Conservation (phyloP, 2,113 vertebrate genomes). For the Larimichthys polyactis region DNA sequence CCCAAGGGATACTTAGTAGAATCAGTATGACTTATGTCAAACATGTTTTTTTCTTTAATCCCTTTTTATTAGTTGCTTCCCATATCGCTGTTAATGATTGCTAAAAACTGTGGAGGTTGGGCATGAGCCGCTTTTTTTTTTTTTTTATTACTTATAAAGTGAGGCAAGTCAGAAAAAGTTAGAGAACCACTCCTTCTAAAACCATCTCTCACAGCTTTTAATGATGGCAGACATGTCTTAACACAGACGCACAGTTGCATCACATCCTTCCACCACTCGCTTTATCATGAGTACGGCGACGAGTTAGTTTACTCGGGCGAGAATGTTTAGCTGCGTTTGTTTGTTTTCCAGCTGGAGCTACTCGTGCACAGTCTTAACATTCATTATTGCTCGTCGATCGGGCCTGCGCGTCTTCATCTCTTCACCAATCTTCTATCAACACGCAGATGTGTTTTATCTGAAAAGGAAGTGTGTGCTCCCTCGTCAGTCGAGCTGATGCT, state of each 20-base stretch:
- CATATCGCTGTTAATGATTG: too few species aligned
- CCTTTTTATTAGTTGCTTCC: too few species aligned
- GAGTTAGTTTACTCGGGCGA: conserved; percentile 1
- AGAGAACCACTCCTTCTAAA: neutral
- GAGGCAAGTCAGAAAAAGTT: too few species aligned
- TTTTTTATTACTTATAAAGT: too few species aligned
- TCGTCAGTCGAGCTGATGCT: neutral
- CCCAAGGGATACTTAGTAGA: too few species aligned
- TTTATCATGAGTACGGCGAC: neutral
- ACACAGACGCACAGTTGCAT: neutral
- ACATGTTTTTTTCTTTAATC: too few species aligned
- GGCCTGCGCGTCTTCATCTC: neutral
- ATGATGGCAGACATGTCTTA: neutral
- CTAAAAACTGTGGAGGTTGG: too few species aligned
- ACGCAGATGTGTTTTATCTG: neutral
- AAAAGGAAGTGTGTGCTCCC: neutral
- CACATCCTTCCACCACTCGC: neutral
- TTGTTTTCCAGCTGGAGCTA: neutral
- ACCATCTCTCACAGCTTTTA: neutral
- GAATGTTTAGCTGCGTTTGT: conserved; percentile 13
- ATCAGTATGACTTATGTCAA: too few species aligned
- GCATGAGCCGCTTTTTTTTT: too few species aligned
- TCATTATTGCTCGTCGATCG: neutral
- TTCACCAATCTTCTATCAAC: neutral
- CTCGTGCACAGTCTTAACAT: neutral